Evolutionary conservation across 1,140 invertebrate species (phyloP).

Genomic region (Leptoteleia sp.): DNA sequence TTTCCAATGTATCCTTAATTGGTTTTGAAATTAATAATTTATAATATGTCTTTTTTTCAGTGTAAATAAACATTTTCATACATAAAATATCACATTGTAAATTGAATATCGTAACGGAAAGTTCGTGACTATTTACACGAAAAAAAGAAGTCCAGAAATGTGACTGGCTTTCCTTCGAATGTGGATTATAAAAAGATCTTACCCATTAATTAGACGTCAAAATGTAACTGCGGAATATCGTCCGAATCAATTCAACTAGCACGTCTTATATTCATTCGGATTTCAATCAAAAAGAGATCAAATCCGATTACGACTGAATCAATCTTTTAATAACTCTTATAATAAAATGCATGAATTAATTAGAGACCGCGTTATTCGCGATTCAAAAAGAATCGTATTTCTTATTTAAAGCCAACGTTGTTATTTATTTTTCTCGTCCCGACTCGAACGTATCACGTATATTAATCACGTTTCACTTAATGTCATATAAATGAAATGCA

Average conservation of each 20-base stretch:
- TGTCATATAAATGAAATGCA: too few species aligned
- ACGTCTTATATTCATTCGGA: not conserved
- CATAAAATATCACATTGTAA: too few species aligned
- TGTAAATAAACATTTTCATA: too few species aligned
- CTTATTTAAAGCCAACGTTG: constrained; percentile 1
- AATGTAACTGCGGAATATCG: not conserved
- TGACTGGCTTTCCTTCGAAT: not conserved
- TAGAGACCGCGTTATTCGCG: not conserved
- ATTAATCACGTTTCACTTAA: not conserved
- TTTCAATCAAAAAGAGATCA: constrained; percentile 10
- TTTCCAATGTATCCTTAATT: too few species aligned
- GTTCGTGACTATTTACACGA: too few species aligned
- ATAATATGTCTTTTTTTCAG: too few species aligned
- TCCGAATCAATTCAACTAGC: not conserved
- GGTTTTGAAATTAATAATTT: too few species aligned
- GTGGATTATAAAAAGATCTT: not conserved
- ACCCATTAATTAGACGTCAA: not conserved
- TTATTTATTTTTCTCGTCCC: not conserved
- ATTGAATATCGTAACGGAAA: too few species aligned
- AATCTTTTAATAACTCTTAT: not conserved
- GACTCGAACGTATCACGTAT: not conserved
- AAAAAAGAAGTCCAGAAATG: too few species aligned
- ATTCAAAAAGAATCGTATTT: constrained; percentile 7
- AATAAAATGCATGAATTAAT: constrained; percentile 5
- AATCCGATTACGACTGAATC: constrained; percentile 2